A percentile compares a stretch with the other conserved stretches of the same genome.
These are phyloP conservation scores for Muscicapa comitata DNA, from an alignment of 2,797 vertebrate species.

Conservation along the genomic window DNA sequence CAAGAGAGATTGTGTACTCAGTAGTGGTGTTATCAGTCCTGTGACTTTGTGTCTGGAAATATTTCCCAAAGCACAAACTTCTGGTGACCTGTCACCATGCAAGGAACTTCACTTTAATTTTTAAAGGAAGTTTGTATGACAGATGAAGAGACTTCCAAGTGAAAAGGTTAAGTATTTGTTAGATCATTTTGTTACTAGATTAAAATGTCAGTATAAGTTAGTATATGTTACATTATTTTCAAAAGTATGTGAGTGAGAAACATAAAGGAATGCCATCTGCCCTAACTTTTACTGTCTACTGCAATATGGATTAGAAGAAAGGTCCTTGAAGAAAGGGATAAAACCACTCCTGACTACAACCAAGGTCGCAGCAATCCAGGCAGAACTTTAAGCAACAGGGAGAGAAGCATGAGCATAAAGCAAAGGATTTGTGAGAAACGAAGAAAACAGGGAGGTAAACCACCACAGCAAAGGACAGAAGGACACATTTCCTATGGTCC, in stretches of 20 bases:
- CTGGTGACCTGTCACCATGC: background rate
- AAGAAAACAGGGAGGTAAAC: background rate
- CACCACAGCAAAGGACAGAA: background rate
- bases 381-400: background rate
- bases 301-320: background rate
- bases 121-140: background rate
- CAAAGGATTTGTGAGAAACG: background rate
- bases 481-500: background rate
- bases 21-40: background rate
- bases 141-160: background rate
- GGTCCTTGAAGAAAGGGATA: background rate
- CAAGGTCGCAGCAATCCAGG: background rate
- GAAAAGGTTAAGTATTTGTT: background rate
- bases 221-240: background rate
- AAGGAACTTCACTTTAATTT: background rate
- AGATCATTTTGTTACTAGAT: background rate
- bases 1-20: background rate
- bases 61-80: background rate
- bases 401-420: rapidly evolving
- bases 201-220: background rate
- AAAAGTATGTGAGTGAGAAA: background rate
- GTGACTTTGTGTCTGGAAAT: background rate
- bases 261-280: background rate
- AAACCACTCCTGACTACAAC: background rate
- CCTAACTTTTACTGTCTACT: background rate